Evolutionary conservation across 2,797 vertebrate genomes (phyloP).

Genomic region (Thamnophis elegans): DNA sequence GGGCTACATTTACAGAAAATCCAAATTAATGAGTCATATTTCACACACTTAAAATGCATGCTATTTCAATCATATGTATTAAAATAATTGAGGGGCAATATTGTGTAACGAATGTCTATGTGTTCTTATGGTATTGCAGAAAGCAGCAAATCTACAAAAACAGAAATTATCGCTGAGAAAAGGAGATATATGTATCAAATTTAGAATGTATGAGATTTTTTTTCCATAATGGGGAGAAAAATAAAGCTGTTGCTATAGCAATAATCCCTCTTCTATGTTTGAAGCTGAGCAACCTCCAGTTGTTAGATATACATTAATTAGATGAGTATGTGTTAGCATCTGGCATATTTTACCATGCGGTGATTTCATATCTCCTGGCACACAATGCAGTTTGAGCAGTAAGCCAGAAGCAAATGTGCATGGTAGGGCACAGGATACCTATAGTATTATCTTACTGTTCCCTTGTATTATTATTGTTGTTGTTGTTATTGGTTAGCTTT

Average conservation of each 20-base stretch:
- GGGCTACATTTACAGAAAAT: neutral
- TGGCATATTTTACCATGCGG: conserved; percentile 18
- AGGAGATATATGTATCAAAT: neutral
- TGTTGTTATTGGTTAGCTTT: neutral
- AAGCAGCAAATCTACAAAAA: neutral
- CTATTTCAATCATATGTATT: neutral
- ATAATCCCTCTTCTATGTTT: conserved; percentile 49
- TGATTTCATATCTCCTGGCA: conserved; percentile 30
- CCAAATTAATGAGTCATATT: neutral
- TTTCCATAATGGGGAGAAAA: conserved; percentile 24
- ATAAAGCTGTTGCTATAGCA: conserved; percentile 65
- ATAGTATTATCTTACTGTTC: neutral
- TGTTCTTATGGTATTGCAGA: neutral
- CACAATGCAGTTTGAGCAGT: conserved; percentile 33
- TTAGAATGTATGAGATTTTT: conserved; percentile 13
- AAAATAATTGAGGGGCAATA: neutral
- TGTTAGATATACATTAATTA: conserved; percentile 33
- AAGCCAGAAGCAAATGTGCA: conserved; percentile 25
- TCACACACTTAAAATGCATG: neutral
- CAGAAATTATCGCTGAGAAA: neutral
- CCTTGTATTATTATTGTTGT: neutral
- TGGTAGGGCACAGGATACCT: conserved; percentile 25
- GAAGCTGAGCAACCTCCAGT: conserved; percentile 43
- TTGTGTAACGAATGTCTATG: neutral
- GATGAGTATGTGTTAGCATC: conserved; percentile 16